These are phyloP conservation scores for Oryzias woworae DNA, from an alignment of 2,113 vertebrate species.

Conservation along the genomic window DNA sequence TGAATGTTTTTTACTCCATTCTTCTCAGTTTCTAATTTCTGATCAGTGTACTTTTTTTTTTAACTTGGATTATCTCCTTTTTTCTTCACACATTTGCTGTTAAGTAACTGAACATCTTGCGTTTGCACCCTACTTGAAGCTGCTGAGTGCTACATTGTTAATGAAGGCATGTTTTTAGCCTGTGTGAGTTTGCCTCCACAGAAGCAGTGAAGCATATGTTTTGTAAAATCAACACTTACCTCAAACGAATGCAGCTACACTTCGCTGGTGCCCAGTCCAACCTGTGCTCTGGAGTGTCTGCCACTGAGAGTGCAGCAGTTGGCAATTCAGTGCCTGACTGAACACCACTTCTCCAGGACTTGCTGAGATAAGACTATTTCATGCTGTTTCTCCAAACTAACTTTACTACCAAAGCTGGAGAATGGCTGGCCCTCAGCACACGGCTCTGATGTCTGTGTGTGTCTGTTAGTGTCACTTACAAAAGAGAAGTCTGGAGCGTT, in stretches of 20 bases:
- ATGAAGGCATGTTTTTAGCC: slow-evolving; percentile 18
- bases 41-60: not conserved
- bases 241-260: slow-evolving; percentile 15
- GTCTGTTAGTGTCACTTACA: slow-evolving; percentile 77
- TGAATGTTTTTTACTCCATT: too few species aligned
- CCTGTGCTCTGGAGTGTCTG: slow-evolving; percentile 13
- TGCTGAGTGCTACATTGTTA: slow-evolving; percentile 13
- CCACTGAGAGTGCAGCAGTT: slow-evolving; percentile 30
- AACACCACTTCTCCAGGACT: slow-evolving; percentile 28
- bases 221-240: slow-evolving; percentile 20
- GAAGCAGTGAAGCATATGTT: slow-evolving; percentile 9
- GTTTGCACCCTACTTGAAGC: not conserved
- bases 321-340: slow-evolving; percentile 34
- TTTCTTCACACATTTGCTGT: not conserved
- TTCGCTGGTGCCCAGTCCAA: slow-evolving; percentile 2
- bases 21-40: too few species aligned
- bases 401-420: slow-evolving; percentile 3
- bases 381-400: slow-evolving; percentile 15
- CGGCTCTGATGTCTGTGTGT: slow-evolving; percentile 9
- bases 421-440: not conserved
- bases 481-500: slow-evolving; percentile 96
- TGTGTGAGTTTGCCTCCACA: slow-evolving; percentile 2
- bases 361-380: slow-evolving; percentile 32
- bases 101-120: too few species aligned
- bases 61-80: not conserved